phyloP scores from a whole-genome alignment of 2,113 vertebrate genomes.

The Myocastor coypus region DNA sequence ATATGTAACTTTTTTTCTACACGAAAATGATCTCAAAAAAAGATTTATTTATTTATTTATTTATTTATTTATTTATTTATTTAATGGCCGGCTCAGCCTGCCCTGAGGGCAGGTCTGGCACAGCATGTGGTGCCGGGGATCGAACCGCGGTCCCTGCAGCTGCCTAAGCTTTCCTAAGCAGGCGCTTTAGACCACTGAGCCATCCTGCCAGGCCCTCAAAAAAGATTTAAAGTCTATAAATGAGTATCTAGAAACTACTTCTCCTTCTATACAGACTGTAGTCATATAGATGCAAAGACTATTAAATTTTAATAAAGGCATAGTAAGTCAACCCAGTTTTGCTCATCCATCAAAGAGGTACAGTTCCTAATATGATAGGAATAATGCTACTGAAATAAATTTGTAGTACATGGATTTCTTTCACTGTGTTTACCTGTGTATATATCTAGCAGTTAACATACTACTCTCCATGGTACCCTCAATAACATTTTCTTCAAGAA shows the following conservation, averaged over 20 bases:
- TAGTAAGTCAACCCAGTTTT: slow-evolving; percentile 48
- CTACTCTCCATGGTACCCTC: neutral
- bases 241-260: slow-evolving; percentile 54
- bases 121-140: no score
- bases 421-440: neutral
- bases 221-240: slow-evolving; percentile 40
- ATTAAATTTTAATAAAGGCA: slow-evolving; percentile 61
- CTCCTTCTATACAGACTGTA: slow-evolving; percentile 7
- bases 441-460: slow-evolving; percentile 39
- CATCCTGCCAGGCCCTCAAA: no score
- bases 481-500: slow-evolving; percentile 48
- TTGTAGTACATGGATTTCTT: slow-evolving; percentile 56
- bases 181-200: no score
- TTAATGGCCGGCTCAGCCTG: no score
- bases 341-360: slow-evolving; percentile 40
- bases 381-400: slow-evolving; percentile 48
- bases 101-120: no score
- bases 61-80: no score
- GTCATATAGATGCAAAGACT: slow-evolving; percentile 42
- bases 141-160: no score
- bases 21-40: slow-evolving; percentile 56
- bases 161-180: no score
- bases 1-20: slow-evolving; percentile 6
- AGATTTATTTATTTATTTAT: no score
- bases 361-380: slow-evolving; percentile 51